Conservation (phyloP, 2,113 vertebrate species). For the Trochalopteron elliotii region DNA sequence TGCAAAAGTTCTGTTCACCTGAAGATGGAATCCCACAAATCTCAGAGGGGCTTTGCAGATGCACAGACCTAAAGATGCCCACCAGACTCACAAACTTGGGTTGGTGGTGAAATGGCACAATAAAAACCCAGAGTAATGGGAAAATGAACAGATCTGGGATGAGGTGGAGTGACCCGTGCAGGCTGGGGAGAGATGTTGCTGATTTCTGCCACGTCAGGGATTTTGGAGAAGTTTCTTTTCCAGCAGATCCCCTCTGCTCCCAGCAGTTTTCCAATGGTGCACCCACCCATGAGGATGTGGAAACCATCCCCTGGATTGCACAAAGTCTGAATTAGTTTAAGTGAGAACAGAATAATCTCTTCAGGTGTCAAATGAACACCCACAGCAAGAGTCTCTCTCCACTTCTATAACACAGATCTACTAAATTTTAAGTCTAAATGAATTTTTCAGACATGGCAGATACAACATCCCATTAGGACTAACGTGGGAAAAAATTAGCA, state of each 20-base stretch:
- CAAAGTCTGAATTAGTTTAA: background rate
- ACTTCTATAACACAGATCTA: background rate
- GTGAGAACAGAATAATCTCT: background rate
- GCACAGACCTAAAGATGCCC: background rate
- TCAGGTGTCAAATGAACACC: background rate
- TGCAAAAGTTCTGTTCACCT: background rate
- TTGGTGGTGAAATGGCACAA: background rate
- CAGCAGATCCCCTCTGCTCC: background rate
- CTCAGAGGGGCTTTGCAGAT: background rate
- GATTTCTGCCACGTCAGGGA: accelerated
- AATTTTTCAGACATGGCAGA: background rate
- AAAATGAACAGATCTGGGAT: accelerated
- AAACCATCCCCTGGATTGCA: background rate
- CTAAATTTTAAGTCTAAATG: background rate
- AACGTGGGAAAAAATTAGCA: background rate
- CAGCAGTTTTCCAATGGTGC: too few relatives aligned
- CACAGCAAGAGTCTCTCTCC: background rate
- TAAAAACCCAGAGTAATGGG: accelerated
- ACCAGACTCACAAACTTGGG: background rate
- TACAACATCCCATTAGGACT: background rate
- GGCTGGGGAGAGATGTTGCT: background rate
- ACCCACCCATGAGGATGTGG: accelerated
- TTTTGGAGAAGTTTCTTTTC: background rate
- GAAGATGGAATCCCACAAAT: background rate
- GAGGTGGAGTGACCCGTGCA: background rate